A percentile compares a stretch with the other conserved stretches of the same genome.
Conservation (phyloP, 2,113 vertebrate species). For the Anseranas semipalmata region DNA sequence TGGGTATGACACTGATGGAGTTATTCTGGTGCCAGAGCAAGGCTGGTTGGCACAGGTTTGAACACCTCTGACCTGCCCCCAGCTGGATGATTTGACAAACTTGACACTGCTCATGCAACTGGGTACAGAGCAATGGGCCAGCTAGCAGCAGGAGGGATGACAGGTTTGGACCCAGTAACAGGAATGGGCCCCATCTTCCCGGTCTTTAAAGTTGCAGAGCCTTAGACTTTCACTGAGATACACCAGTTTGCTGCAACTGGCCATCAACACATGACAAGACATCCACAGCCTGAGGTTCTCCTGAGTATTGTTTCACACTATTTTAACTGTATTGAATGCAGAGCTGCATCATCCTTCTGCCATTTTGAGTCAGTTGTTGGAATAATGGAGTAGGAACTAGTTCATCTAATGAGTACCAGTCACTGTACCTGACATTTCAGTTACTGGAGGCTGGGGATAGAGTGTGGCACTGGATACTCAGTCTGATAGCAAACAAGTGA, state of each 20-base stretch:
- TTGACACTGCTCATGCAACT: neutral
- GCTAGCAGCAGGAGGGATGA: neutral
- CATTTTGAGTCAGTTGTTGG: neutral
- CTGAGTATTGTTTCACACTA: neutral
- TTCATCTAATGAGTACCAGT: neutral
- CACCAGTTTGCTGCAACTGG: neutral
- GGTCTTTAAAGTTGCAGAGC: neutral
- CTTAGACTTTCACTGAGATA: neutral
- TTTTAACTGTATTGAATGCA: neutral
- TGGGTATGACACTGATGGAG: too few relatives aligned
- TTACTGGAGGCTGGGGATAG: neutral
- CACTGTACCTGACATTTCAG: neutral
- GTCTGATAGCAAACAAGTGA: neutral
- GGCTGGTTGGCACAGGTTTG: neutral
- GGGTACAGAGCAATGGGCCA: neutral
- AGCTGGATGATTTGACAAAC: neutral
- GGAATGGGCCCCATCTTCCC: neutral
- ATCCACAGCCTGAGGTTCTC: neutral
- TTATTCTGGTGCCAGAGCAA: neutral
- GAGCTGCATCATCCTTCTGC: neutral
- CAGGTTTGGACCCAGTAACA: neutral
- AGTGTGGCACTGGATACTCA: neutral
- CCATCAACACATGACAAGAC: rapidly evolving
- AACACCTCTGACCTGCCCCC: neutral
- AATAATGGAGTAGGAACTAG: neutral